Base-by-base conservation (phyloP, 1,140 invertebrate genomes). In the Zaprionus taronus region DNA sequence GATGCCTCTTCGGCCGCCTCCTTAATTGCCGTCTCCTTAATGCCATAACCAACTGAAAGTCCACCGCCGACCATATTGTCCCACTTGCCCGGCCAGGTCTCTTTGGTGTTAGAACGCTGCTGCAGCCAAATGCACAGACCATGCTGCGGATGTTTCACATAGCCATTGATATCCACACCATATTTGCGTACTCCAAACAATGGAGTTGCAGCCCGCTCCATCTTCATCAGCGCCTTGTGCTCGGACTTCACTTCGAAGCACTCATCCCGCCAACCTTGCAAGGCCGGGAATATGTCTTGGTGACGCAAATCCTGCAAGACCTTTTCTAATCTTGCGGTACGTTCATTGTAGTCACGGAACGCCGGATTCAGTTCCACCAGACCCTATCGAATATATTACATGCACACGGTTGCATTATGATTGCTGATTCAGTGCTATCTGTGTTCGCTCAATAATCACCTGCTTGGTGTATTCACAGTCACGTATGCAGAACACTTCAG, bases 11-110 rank as follows among this genome's bases (percentile, higher is more conserved):
- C 98, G 72, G 96, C 95, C 12, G 98, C 98, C 93, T 99, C 98
- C 92, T 99, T 99, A 77, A 96, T 95, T 20, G 97, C 97, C 57
- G 98, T 98, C 93, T 98, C 97, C 63, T 96, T 93, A 55, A 99
- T 96, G 31, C 96, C 96, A 93, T 96, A 96, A 11, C 97, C 98
- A 47, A 97, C 97, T 55, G 97, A 96, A 38, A 99, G 93, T 14
- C 98, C 98, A 67, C 98, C 98, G 77, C 97, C 97, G 6, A 98
- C 98, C 96, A 99, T 98, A 90, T 98, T 98, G 92, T 99, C 98
- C 95, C 98, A 97, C 93, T 97, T 98, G 60, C 97, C 97, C 64
- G 98, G 98, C 96, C 97, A 99, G 24, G 98, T 99, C 93, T 97
- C 97, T 94, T 99, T 99, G 26, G 96, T 98, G 60, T 95, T 94